Conservation (phyloP, 2,797 vertebrate genomes). For the Rhinichthys osculus region DNA sequence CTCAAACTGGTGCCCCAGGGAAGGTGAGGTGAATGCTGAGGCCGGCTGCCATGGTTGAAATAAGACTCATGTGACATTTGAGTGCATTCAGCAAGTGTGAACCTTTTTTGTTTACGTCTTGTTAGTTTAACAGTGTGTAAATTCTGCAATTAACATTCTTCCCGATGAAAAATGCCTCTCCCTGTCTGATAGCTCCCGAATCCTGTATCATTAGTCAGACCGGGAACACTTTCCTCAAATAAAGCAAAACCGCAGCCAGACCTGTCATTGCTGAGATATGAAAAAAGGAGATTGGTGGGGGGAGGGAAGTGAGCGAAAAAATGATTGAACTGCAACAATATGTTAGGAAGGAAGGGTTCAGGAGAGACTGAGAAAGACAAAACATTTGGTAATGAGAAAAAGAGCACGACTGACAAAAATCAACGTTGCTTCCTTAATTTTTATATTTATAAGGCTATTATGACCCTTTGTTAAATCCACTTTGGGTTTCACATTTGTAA, state of each 20-base stretch:
- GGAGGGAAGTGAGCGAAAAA: neutral
- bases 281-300: conserved; percentile 3
- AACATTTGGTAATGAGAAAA: neutral
- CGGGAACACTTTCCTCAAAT: conserved; percentile 26
- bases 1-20: conserved; percentile 59
- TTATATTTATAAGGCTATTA: neutral
- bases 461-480: neutral
- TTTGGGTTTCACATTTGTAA: neutral
- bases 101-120: conserved; percentile 13
- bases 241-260: conserved; percentile 14
- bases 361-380: neutral
- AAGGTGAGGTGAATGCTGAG: conserved; percentile 67
- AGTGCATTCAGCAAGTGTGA: conserved; percentile 55
- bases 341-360: neutral
- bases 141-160: conserved; percentile 4
- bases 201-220: conserved; percentile 36
- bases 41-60: conserved; percentile 70
- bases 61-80: conserved; percentile 71
- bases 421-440: neutral
- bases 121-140: conserved; percentile 28
- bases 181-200: conserved; percentile 6
- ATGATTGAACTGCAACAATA: conserved; percentile 31
- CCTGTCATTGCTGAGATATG: conserved; percentile 19
- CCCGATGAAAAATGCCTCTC: neutral
- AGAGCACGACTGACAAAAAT: neutral